Evolutionary conservation across 2,888 invertebrate genomes (phyloP), one percentile per base, ranked within the genome.

Genomic region (Drosophila anomalata): DNA sequence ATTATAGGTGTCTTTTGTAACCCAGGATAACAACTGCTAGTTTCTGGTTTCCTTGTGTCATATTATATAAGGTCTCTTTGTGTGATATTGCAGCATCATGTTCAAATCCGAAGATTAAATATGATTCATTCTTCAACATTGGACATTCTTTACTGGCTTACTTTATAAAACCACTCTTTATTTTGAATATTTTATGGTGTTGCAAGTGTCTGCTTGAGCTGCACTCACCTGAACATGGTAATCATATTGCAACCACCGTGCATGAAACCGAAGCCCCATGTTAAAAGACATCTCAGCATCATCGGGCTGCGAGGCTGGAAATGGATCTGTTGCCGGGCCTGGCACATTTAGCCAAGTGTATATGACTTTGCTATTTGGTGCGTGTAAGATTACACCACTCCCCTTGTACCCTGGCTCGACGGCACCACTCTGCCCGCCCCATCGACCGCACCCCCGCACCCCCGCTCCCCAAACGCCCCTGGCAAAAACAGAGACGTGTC

Each of bases 311-410:
- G 65, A 22, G 44, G 56, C 52, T 63, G 52, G 17, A 39, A 66
- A 12, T 53, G 67, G 53, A 46, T 31, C 36, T 39, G 26, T 11
- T 12, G 29, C 24, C 29, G 47, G 17, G 47, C 44, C 36, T 41
- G 55, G 41, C 54, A 17, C 33, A 26, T 26, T 44, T 48, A 24
- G 29, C 31, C 39, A 33, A 29, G 54, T 57, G 46, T 54, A 66
- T 67, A 73, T 84, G 75, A 75, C 72, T 75, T 62, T 69, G 82
- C 77, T 68, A 71, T 84, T 75, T 86, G 83, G 76, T 76, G 78
- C 72, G 76, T 70, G 73, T 63, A 72, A 85, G 83, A 85, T 87
- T 87, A 79, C 60, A 68, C 42, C 48, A 9, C 12, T 44, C 31
- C 58, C 20, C 14, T 12, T 5, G 20, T 11, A 24, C 22, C 4